Percentiles rank a stretch among this genome's conserved stretches.
Conservation (phyloP, 2,797 vertebrate species). For the Craterocephalus amniculus region DNA sequence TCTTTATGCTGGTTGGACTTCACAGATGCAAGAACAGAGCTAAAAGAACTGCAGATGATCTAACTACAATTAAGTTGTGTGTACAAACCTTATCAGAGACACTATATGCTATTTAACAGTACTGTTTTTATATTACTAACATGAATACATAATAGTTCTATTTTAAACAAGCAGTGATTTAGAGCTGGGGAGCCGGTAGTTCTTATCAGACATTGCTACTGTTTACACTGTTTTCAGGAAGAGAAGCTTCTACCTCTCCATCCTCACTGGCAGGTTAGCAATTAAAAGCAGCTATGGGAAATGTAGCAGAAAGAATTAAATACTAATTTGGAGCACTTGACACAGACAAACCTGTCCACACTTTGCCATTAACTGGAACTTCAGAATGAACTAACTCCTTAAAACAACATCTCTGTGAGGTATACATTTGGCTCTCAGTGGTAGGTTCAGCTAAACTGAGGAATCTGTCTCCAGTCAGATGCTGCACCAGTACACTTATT, state of each 20-base stretch:
- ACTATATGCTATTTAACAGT: background rate
- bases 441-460: background rate
- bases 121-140: background rate
- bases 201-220: background rate
- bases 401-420: background rate
- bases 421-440: background rate
- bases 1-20: constrained; percentile 6
- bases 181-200: background rate
- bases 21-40: background rate
- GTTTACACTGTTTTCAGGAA: too few species aligned
- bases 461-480: background rate
- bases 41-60: background rate
- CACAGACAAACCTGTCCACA: background rate
- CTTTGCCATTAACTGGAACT: background rate
- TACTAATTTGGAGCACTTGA: background rate
- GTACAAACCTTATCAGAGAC: background rate
- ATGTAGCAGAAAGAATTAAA: background rate
- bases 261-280: background rate
- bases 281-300: background rate
- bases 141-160: background rate
- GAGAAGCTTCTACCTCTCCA: background rate
- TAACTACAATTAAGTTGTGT: background rate
- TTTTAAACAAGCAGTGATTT: background rate
- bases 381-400: background rate
- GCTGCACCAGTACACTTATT: background rate